Percentiles rank a stretch among this genome's conserved stretches.
Evolutionary conservation across 2,797 vertebrate species (phyloP).

Genomic region (Alauda arvensis): DNA sequence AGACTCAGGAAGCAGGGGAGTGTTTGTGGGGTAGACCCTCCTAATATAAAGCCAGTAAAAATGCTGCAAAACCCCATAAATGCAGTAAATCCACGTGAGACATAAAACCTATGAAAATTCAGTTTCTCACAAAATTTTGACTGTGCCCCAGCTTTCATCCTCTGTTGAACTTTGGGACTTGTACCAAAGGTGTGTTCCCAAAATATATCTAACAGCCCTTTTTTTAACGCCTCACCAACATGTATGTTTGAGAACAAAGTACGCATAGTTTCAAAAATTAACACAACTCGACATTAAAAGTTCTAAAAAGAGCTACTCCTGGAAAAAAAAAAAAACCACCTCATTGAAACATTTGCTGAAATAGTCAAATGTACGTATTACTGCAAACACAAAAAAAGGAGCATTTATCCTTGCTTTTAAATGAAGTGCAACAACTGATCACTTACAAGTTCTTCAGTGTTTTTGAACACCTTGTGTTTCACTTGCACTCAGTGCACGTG

Average conservation of each 20-base stretch:
- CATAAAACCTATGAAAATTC: not conserved
- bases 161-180: not conserved
- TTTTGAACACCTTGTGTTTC: not conserved
- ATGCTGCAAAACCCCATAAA: not conserved
- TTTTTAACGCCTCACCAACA: not conserved
- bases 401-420: not conserved
- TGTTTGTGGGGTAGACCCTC: not conserved
- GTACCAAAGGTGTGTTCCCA: not conserved
- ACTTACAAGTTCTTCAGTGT: not conserved
- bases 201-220: not conserved
- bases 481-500: too few relatives aligned
- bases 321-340: not conserved
- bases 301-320: not conserved
- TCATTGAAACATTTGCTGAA: not conserved
- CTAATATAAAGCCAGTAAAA: not conserved
- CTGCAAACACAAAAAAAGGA: rapidly evolving
- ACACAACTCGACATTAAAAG: not conserved
- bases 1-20: not conserved
- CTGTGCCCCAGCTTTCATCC: not conserved
- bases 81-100: not conserved
- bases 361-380: not conserved
- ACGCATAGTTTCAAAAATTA: not conserved
- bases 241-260: not conserved
- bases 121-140: not conserved
- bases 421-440: not conserved